Evolutionary conservation across 1,140 invertebrate species (phyloP).

Genomic region (Trissolcus basalis): DNA sequence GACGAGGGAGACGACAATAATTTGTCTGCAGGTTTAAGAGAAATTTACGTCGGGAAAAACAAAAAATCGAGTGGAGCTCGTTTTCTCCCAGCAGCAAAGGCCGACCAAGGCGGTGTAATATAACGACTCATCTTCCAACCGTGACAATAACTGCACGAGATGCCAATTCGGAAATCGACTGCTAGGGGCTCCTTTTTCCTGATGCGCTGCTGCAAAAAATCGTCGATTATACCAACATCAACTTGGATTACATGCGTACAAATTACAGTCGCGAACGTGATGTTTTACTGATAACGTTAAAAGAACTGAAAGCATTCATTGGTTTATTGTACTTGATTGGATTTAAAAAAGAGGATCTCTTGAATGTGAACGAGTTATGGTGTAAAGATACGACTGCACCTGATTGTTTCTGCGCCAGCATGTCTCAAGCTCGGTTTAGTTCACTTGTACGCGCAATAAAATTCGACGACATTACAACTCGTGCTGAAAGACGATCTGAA

Average conservation of each 20-base stretch:
- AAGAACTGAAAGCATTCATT: conserved; percentile 76
- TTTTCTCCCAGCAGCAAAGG: neutral
- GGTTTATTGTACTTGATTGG: conserved; percentile 76
- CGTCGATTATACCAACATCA: conserved; percentile 54
- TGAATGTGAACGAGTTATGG: conserved; percentile 73
- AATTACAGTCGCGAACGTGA: conserved; percentile 61
- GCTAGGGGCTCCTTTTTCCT: conserved; percentile 46
- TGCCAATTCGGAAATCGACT: conserved; percentile 1
- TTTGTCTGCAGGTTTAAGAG: neutral
- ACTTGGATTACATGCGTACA: conserved; percentile 42
- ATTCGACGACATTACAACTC: conserved; percentile 71
- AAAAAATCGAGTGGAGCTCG: neutral
- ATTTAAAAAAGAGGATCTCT: conserved; percentile 71
- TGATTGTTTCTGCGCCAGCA: conserved; percentile 57
- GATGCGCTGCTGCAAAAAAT: conserved; percentile 47
- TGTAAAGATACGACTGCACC: conserved; percentile 55
- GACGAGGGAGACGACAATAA: neutral
- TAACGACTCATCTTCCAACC: neutral
- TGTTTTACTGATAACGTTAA: conserved; percentile 61
- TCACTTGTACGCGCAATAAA: conserved; percentile 73
- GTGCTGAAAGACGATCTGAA: conserved; percentile 65
- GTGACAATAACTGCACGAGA: neutral
- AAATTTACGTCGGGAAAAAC: conserved; percentile 1
- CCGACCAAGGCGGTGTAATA: neutral
- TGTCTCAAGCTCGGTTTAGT: conserved; percentile 74